Conservation (phyloP, 2,113 vertebrate genomes). For the Lasiurus cinereus region DNA sequence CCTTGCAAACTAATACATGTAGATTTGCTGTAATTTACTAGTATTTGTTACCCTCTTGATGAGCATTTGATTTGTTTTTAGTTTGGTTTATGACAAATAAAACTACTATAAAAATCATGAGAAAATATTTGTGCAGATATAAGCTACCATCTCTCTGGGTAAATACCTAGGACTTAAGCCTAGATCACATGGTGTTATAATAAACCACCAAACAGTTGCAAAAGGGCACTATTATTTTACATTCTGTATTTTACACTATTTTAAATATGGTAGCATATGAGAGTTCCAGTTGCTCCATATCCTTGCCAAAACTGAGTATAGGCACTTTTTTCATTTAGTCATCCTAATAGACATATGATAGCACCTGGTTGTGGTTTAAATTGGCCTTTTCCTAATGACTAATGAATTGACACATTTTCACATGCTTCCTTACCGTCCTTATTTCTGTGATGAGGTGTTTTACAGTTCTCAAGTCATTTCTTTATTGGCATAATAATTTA, state of each 20-base stretch:
- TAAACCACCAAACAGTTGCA: background rate
- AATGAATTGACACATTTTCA: background rate
- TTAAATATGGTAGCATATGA: background rate
- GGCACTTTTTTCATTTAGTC: background rate
- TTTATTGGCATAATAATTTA: background rate
- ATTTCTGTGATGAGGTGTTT: background rate
- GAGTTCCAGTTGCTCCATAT: background rate
- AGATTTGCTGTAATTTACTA: background rate
- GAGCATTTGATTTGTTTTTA: background rate
- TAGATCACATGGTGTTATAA: background rate
- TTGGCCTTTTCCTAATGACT: background rate
- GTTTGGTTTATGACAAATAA: constrained; percentile 22
- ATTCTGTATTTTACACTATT: background rate
- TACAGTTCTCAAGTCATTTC: background rate
- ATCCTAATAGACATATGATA: background rate
- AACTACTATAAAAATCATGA: background rate
- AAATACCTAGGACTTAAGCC: background rate
- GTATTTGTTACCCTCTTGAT: background rate
- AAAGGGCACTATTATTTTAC: background rate
- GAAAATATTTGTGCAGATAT: background rate
- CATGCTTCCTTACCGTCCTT: background rate
- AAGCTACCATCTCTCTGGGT: background rate
- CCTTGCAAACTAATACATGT: background rate
- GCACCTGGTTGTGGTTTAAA: background rate
- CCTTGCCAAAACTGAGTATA: background rate